Conservation (phyloP, 2,113 vertebrate species). For the Stictonetta naevosa region DNA sequence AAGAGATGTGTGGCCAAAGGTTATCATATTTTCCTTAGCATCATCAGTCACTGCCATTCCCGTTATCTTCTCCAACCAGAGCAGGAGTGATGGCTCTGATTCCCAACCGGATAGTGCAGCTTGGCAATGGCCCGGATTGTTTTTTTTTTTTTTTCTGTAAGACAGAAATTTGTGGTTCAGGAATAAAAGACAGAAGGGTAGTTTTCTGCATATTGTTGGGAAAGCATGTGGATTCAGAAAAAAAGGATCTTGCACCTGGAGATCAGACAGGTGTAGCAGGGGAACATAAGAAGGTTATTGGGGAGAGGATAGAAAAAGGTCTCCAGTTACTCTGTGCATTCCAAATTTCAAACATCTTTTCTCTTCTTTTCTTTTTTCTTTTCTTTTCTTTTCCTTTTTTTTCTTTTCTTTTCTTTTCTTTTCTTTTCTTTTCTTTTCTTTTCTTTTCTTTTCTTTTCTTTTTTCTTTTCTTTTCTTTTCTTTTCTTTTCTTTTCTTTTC, state of each 20-base stretch:
- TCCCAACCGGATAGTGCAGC: rapidly evolving
- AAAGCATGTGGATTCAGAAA: neutral
- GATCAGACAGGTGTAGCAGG: neutral
- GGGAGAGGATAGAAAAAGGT: neutral
- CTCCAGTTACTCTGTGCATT: neutral
- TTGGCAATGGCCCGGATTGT: neutral
- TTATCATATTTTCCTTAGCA: neutral
- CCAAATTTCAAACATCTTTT: neutral
- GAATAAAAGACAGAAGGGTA: neutral
- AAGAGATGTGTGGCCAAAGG: neutral
- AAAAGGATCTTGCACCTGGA: neutral
- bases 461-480: too few relatives aligned
- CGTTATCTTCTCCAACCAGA: neutral
- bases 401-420: too few relatives aligned
- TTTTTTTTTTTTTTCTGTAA: neutral
- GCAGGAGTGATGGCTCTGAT: neutral
- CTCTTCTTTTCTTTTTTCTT: too few relatives aligned
- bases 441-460: too few relatives aligned
- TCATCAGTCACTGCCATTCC: neutral
- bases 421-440: too few relatives aligned
- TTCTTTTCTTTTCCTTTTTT: too few relatives aligned
- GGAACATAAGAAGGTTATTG: neutral
- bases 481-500: too few relatives aligned
- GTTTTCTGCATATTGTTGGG: neutral
- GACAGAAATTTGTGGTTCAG: neutral